phyloP scores from a whole-genome alignment of 1,140 invertebrate species.

The Hestina assimilis region DNA sequence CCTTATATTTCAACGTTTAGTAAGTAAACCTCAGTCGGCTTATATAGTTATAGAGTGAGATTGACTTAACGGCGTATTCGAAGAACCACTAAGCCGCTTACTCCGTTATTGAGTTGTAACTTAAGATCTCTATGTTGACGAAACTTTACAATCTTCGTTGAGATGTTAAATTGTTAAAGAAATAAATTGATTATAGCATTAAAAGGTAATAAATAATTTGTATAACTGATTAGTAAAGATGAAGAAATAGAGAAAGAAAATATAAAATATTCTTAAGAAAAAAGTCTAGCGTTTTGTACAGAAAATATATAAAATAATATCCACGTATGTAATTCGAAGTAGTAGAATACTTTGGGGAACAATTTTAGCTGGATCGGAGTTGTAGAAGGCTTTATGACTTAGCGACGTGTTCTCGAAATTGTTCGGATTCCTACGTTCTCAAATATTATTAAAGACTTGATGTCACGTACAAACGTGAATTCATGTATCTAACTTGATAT shows the following conservation, averaged over 20 bases:
- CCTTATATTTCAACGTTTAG: slow-evolving; percentile 10
- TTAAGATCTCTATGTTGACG: slow-evolving; percentile 2
- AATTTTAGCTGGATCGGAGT: slow-evolving; percentile 9
- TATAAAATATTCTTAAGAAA: no score
- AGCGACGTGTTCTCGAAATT: slow-evolving; percentile 4
- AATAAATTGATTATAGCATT: no score
- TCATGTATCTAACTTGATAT: no score
- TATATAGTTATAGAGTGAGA: slow-evolving; percentile 6
- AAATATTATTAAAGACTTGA: no score
- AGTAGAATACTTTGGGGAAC: slow-evolving; percentile 12
- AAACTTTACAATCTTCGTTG: neutral
- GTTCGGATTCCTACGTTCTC: slow-evolving; percentile 4
- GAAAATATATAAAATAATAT: no score
- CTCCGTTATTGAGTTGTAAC: neutral
- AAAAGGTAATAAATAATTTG: no score
- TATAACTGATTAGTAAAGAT: no score
- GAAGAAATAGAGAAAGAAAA: no score
- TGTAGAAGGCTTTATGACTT: slow-evolving; percentile 9
- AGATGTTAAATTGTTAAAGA: neutral
- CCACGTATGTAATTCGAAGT: slow-evolving; percentile 7
- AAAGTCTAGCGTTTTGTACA: no score
- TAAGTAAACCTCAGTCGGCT: neutral
- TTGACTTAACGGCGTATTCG: slow-evolving; percentile 4
- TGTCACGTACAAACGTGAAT: neutral
- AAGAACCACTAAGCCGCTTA: neutral